phyloP scores from a whole-genome alignment of 2,888 invertebrate species.

The Blera fallax region DNA sequence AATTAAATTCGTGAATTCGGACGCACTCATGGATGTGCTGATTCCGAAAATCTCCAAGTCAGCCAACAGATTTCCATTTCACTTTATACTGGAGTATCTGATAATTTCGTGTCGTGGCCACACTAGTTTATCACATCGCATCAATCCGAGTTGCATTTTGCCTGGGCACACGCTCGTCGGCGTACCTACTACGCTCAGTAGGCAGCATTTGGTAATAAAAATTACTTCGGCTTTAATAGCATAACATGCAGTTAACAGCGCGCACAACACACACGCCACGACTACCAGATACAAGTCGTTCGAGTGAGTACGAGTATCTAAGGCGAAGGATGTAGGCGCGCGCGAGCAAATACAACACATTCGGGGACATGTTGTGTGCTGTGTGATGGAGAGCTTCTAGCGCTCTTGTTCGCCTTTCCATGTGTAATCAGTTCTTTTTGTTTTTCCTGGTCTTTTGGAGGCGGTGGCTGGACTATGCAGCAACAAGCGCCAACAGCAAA shows the following conservation, averaged over 20 bases:
- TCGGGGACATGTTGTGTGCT: constrained; percentile 32
- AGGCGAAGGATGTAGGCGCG: constrained; percentile 48
- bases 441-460: constrained; percentile 26
- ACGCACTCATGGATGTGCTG: constrained; percentile 4
- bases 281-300: constrained; percentile 22
- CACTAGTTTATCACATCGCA: constrained; percentile 65
- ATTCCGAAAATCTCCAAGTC: constrained; percentile 27
- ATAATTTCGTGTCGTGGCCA: constrained; percentile 63
- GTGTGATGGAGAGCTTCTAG: constrained; percentile 28
- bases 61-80: constrained; percentile 42
- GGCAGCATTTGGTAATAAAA: constrained; percentile 68
- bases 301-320: too few species aligned
- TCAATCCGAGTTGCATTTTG: constrained; percentile 44
- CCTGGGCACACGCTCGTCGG: constrained; percentile 39
- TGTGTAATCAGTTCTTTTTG: constrained; percentile 55
- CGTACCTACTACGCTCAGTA: constrained; percentile 43
- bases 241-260: constrained; percentile 69
- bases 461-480: constrained; percentile 24
- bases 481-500: constrained; percentile 18
- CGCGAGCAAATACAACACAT: constrained; percentile 31
- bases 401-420: constrained; percentile 6
- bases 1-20: constrained; percentile 36
- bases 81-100: constrained; percentile 40
- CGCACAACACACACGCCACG: constrained; percentile 63
- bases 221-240: constrained; percentile 66